Evolutionary conservation across 1,140 invertebrate genomes (phyloP), one percentile per base, ranked within the genome.

Genomic region (Armadillidium nasatum): DNA sequence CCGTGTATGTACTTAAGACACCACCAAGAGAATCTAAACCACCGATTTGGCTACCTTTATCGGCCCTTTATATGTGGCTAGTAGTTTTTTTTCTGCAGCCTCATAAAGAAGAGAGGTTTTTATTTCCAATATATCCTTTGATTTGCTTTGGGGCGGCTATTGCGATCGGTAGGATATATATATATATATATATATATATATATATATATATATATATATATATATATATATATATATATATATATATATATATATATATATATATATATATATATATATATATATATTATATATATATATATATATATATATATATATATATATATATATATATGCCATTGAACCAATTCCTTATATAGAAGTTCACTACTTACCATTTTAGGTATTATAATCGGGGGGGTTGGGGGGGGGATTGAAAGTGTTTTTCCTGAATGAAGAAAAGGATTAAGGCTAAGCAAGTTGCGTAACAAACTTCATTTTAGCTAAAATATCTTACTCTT

Each of bases 101-200:
- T 10, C 97, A 99, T 83, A 99, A 60, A 54, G 69, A 71, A 54
- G 70, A 76, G 22, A 45, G 75, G 0, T 67, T 69, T 19, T 50
- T 68, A 7, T 69, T 44, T 54, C 72, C 44, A 21, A 50, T 74
- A n/a, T 99, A 98, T 87, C 94, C 94, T 44, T 87, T 97, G 83
- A 91, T 99, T 77, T 91, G 93, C 76, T 84, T 99, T 9, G 89
- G 89, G 81, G 94, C 93, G 0, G 94, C 95, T 10, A 88, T 98
- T n/a, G 11, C 45, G 10, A 22, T 76, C n/a, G 74, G 69, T 71
- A 10, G 19, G 68, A 10, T 11, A 15, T 10, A 10, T 72, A 13
- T 73, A 10, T 15, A 44, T n/a, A 13, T 67, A 68, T 19, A 44
- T 23, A 44, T 15, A 44, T 4, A 33, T 33, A 33, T 33, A 33